These are phyloP conservation scores for Lepidocyrtinus sp. DNA, from an alignment of 2,888 invertebrate genomes.

Conservation along the genomic window DNA sequence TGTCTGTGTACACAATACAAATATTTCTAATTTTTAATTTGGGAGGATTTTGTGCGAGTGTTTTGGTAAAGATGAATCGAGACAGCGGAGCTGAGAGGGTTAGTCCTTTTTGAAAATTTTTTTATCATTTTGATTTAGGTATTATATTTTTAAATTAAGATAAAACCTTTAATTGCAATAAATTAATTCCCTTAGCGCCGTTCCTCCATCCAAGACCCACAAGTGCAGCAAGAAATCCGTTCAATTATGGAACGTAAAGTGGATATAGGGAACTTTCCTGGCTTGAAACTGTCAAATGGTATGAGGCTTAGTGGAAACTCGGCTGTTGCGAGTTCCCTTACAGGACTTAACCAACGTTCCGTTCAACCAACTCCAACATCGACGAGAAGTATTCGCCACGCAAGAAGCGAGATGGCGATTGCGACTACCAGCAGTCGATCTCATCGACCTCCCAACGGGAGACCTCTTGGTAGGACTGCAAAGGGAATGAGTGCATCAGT, in stretches of 20 bases:
- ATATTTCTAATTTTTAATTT: too few species aligned
- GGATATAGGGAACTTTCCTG: background rate
- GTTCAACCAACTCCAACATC: slow-evolving; percentile 16
- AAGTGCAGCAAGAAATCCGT: slow-evolving; percentile 27
- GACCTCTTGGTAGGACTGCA: background rate
- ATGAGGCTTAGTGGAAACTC: slow-evolving; percentile 32
- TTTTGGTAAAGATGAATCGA: too few species aligned
- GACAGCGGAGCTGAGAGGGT: too few species aligned
- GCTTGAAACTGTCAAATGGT: slow-evolving; percentile 16
- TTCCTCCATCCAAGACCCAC: slow-evolving; percentile 23
- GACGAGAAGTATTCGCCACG: background rate
- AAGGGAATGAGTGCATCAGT: background rate
- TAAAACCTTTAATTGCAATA: too few species aligned
- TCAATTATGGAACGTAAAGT: background rate
- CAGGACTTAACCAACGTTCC: too few species aligned
- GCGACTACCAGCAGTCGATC: background rate
- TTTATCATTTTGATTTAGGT: too few species aligned
- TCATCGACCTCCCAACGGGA: background rate
- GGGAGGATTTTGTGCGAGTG: too few species aligned
- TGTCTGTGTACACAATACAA: too few species aligned
- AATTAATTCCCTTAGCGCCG: too few species aligned
- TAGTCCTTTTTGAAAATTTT: too few species aligned
- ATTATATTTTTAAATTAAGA: too few species aligned
- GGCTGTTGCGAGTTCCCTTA: too few species aligned
- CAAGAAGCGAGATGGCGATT: background rate